Evolutionary conservation across 2,888 invertebrate genomes (phyloP).

Genomic region (Eupeodes luniger): DNA sequence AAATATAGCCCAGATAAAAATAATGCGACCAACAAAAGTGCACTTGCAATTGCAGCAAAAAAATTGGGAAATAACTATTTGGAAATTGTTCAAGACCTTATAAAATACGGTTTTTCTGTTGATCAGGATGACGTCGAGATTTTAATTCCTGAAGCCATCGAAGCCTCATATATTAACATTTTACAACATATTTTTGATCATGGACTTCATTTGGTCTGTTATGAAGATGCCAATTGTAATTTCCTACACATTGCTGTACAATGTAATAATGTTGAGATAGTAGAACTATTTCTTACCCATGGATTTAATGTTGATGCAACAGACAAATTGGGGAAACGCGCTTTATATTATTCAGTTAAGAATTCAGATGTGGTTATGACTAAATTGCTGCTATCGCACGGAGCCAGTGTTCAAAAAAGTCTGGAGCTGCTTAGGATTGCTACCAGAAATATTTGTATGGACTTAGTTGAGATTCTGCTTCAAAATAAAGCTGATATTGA

Average conservation of each 20-base stretch:
- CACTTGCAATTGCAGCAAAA: not conserved
- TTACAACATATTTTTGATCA: not conserved
- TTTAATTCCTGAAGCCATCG: not conserved
- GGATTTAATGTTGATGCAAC: conserved; percentile 3
- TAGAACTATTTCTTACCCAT: not conserved
- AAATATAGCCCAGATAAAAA: not conserved
- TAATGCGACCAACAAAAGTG: not conserved
- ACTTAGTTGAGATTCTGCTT: not conserved
- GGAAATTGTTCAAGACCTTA: not conserved
- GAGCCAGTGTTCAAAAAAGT: not conserved
- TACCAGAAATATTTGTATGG: not conserved
- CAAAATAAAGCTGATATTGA: conserved; percentile 12
- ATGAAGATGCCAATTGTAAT: no score
- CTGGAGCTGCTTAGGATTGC: not conserved
- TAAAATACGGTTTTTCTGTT: not conserved
- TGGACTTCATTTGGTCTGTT: not conserved
- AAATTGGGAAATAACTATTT: accelerated
- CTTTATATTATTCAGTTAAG: not conserved
- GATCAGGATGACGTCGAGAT: not conserved
- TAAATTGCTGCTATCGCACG: not conserved
- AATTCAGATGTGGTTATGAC: not conserved
- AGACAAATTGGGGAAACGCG: not conserved
- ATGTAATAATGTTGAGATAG: not conserved
- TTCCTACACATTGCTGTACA: not conserved
- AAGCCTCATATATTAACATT: not conserved